Evolutionary conservation across 2,888 invertebrate genomes (phyloP).

Genomic region (Apamea crenata): DNA sequence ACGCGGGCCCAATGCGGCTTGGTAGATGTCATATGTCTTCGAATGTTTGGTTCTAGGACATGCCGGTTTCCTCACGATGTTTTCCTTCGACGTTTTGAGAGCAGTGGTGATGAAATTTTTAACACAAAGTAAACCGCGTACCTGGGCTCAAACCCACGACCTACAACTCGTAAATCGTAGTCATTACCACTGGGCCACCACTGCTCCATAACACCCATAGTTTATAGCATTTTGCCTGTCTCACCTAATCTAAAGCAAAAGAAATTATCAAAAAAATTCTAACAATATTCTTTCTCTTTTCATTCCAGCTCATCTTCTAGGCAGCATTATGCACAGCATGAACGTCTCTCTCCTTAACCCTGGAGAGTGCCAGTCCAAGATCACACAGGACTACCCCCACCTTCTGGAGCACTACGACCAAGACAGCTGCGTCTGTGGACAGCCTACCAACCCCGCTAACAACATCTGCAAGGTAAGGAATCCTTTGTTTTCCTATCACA

Average conservation of each 20-base stretch:
- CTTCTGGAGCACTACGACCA: constrained; percentile 90
- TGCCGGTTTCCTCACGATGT: no score
- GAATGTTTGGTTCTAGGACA: no score
- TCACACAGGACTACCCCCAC: constrained; percentile 90
- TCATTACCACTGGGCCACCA: no score
- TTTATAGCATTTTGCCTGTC: neutral
- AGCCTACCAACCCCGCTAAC: constrained; percentile 90
- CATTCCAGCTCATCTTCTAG: constrained; percentile 92
- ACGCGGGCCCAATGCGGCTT: no score
- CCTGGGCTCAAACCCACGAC: no score
- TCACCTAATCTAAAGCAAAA: no score
- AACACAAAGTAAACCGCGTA: no score
- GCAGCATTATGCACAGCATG: constrained; percentile 94
- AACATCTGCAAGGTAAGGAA: constrained; percentile 94
- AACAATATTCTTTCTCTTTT: constrained; percentile 27
- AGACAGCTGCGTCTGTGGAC: constrained; percentile 93
- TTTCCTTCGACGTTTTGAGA: no score
- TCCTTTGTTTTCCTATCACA: neutral
- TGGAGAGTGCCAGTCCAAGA: constrained; percentile 91
- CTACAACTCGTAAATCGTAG: no score
- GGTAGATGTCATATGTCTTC: no score
- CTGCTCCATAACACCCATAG: no score
- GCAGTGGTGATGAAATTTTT: no score
- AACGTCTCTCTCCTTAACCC: constrained; percentile 92
- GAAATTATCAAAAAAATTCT: neutral